Conservation (phyloP, 1,140 invertebrate species). For the Hirudo medicinalis region DNA sequence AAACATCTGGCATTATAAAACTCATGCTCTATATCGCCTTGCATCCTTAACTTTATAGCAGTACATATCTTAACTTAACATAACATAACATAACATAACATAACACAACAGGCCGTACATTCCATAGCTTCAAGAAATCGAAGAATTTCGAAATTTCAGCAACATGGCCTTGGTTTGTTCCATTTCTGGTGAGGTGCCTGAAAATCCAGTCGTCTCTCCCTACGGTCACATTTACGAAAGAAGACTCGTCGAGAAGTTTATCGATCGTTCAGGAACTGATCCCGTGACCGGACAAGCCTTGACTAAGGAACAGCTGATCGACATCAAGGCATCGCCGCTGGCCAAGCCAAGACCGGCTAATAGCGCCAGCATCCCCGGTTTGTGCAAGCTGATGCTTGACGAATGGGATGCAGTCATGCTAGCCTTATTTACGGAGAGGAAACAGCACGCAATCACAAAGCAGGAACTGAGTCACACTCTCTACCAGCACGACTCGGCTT, state of each 20-base stretch:
- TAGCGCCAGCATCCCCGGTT: constrained; percentile 92
- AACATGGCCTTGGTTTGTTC: too few relatives aligned
- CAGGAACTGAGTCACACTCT: constrained; percentile 53
- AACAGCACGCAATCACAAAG: constrained; percentile 89
- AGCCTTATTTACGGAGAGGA: constrained; percentile 83
- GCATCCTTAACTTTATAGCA: too few relatives aligned
- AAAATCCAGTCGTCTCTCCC: constrained; percentile 86
- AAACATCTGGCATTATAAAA: too few relatives aligned
- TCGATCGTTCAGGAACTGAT: constrained; percentile 89
- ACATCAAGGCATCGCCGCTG: constrained; percentile 80
- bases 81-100: too few relatives aligned
- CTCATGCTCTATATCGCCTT: too few relatives aligned
- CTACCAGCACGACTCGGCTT: constrained; percentile 68
- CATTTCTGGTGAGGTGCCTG: constrained; percentile 87
- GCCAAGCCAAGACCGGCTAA: constrained; percentile 94
- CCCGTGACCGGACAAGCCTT: constrained; percentile 85
- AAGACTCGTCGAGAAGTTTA: constrained; percentile 88
- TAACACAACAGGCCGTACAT: too few relatives aligned
- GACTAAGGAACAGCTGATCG: constrained; percentile 70
- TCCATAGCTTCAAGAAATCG: too few relatives aligned
- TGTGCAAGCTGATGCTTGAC: constrained; percentile 91
- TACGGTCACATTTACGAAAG: constrained; percentile 92
- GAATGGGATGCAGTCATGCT: constrained; percentile 99
- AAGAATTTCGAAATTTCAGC: too few relatives aligned
- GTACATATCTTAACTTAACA: too few relatives aligned